Percentiles rank a stretch among this genome's conserved stretches.
Evolutionary conservation across 1,140 invertebrate genomes (phyloP).

Genomic region (Apolygus lucorum): DNA sequence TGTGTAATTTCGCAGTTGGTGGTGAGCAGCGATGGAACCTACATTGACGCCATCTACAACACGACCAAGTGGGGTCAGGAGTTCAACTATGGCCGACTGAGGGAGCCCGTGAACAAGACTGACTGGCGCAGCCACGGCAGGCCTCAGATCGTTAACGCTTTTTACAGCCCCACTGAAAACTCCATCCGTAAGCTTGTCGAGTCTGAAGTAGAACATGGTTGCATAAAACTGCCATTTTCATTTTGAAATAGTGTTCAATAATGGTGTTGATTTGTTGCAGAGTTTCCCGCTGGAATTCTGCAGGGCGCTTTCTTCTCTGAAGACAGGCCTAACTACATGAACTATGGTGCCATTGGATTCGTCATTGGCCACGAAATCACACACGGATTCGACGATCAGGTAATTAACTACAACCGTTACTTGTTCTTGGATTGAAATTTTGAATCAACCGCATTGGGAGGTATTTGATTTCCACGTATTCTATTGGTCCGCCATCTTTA

Average conservation of each 20-base stretch:
- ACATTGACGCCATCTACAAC: slow-evolving; percentile 51
- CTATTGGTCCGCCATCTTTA: too few species aligned
- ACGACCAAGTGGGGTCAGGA: slow-evolving; percentile 51
- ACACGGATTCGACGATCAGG: slow-evolving; percentile 84
- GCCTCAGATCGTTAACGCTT: slow-evolving; percentile 85
- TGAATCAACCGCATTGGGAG: slow-evolving; percentile 51
- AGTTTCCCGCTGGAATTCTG: slow-evolving; percentile 83
- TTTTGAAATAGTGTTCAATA: background rate
- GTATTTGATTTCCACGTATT: slow-evolving; percentile 59
- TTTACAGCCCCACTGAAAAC: slow-evolving; percentile 82
- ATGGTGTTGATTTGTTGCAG: slow-evolving; percentile 43
- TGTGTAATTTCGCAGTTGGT: too few species aligned
- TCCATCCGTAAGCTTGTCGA: slow-evolving; percentile 46
- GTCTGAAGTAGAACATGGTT: background rate
- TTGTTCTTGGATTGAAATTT: too few species aligned
- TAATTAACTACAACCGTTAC: slow-evolving; percentile 56
- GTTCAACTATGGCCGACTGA: slow-evolving; percentile 49
- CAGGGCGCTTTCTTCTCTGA: slow-evolving; percentile 81
- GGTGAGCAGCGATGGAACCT: slow-evolving; percentile 45
- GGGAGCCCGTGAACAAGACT: slow-evolving; percentile 67
- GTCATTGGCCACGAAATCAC: slow-evolving; percentile 82
- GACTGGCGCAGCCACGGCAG: slow-evolving; percentile 84
- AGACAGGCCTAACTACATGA: slow-evolving; percentile 71
- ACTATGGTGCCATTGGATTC: slow-evolving; percentile 79
- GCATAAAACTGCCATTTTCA: background rate